These are phyloP conservation scores for Colaptes auratus DNA, from an alignment of 2,113 vertebrate genomes.

Conservation along the genomic window DNA sequence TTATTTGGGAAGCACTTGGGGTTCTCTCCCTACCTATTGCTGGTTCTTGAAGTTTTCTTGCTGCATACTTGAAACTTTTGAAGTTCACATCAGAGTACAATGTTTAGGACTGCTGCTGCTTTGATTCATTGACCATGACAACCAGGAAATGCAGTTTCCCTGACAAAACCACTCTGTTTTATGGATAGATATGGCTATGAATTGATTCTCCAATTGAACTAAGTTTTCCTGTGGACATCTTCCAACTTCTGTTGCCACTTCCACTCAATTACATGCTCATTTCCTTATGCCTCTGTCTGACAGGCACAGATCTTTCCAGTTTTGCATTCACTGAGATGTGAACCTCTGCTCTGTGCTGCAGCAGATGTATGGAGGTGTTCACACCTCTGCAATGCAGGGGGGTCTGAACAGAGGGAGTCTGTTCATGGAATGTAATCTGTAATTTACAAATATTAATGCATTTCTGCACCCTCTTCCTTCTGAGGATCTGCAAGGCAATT, in stretches of 20 bases:
- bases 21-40: background rate
- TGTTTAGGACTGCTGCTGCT: background rate
- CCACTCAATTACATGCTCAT: background rate
- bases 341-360: background rate
- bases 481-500: background rate
- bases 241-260: constrained; percentile 2
- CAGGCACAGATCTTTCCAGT: background rate
- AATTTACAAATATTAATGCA: background rate
- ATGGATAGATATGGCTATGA: background rate
- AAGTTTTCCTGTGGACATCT: background rate
- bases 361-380: background rate
- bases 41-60: background rate
- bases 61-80: background rate
- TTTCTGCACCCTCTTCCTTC: background rate
- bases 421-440: background rate
- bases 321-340: background rate
- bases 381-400: background rate
- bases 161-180: background rate
- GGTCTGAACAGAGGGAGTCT: background rate
- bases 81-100: background rate
- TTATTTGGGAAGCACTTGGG: background rate
- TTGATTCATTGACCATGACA: background rate
- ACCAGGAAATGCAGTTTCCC: background rate
- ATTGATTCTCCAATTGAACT: background rate
- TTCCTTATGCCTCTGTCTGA: background rate